phyloP scores from a whole-genome alignment of 2,113 vertebrate genomes.

The Callithrix jacchus region DNA sequence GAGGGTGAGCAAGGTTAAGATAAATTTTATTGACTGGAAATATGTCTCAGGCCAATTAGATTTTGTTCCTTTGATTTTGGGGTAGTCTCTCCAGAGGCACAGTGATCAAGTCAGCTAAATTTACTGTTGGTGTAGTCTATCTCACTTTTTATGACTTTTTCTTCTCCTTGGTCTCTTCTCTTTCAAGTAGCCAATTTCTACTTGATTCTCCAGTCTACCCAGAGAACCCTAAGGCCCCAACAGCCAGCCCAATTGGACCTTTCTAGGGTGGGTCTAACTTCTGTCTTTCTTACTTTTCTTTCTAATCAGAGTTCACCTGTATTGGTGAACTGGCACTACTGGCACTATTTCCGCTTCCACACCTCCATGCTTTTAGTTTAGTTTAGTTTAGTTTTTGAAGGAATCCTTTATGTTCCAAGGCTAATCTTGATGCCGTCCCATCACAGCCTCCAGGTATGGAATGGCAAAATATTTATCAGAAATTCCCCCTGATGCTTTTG shows the following conservation, averaged over 20 bases:
- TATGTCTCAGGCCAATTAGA: not conserved
- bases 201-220: not conserved
- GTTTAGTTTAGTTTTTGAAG: not conserved
- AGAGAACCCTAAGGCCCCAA: not conserved
- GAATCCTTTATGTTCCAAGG: not conserved
- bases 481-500: slow-evolving; percentile 48
- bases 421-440: not conserved
- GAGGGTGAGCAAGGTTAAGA: not conserved
- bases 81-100: not conserved
- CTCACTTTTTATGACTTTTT: not conserved
- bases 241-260: not conserved
- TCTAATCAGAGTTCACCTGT: not conserved
- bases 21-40: slow-evolving; percentile 1
- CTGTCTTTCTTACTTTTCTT: not conserved
- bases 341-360: not conserved
- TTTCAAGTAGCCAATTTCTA: not conserved
- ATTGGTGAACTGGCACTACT: not conserved
- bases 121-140: not conserved
- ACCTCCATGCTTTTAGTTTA: not conserved
- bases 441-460: not conserved
- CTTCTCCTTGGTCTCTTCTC: not conserved
- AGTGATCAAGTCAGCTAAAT: not conserved
- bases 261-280: not conserved
- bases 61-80: not conserved
- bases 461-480: slow-evolving; percentile 36